Evolutionary conservation across 2,113 vertebrate genomes (phyloP).

Genomic region (Lanius collurio): DNA sequence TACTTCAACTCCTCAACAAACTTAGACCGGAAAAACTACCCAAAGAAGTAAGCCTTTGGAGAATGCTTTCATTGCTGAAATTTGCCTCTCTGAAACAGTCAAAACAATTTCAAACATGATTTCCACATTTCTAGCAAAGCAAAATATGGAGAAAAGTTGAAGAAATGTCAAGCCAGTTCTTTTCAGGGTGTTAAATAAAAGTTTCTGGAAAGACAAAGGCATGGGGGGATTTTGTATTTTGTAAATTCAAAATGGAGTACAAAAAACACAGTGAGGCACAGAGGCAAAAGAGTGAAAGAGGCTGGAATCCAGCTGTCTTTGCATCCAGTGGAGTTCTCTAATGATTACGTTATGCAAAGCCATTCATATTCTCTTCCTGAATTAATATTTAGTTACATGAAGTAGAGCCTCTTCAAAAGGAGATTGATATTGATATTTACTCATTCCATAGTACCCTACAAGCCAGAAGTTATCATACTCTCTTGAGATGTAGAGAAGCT

Average conservation of each 20-base stretch:
- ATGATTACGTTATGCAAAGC: neutral
- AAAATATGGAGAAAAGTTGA: neutral
- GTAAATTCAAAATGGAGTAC: neutral
- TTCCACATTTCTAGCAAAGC: neutral
- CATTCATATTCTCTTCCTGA: neutral
- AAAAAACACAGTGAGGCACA: neutral
- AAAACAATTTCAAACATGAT: neutral
- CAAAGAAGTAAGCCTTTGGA: neutral
- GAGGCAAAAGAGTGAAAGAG: neutral
- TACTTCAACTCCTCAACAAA: neutral
- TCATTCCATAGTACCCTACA: neutral
- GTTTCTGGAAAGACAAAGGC: neutral
- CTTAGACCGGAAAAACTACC: neutral
- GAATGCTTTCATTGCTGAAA: neutral
- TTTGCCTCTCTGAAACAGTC: neutral
- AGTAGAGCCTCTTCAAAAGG: neutral
- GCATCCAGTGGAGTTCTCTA: neutral
- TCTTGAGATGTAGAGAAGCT: neutral
- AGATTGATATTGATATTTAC: neutral
- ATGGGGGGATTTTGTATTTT: neutral
- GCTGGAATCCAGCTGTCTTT: neutral
- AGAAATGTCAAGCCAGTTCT: neutral
- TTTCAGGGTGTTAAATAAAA: neutral
- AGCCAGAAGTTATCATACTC: neutral
- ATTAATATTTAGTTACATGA: slow-evolving; percentile 19